Percentiles rank a stretch among this genome's conserved stretches.
These are phyloP conservation scores for Agonopterix subpropinquella DNA, from an alignment of 2,888 invertebrate species.

Conservation along the genomic window DNA sequence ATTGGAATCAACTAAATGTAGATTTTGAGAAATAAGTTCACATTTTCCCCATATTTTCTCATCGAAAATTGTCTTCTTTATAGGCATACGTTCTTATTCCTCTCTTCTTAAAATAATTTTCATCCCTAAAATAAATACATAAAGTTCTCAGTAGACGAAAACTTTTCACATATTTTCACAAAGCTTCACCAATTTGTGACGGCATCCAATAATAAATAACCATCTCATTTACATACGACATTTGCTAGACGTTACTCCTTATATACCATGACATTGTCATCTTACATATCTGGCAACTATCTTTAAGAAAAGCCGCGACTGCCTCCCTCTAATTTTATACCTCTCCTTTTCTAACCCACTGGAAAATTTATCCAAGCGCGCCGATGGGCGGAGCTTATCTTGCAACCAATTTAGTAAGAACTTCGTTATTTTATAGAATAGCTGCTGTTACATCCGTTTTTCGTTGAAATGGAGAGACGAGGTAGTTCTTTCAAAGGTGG, in stretches of 20 bases:
- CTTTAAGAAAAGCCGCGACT: constrained; percentile 61
- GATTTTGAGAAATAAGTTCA: too few relatives aligned
- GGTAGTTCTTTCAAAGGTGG: constrained; percentile 35
- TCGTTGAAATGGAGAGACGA: constrained; percentile 24
- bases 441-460: constrained; percentile 30
- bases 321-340: constrained; percentile 52
- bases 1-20: too few relatives aligned
- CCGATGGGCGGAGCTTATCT: constrained; percentile 57
- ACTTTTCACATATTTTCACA: constrained; percentile 54
- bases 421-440: constrained; percentile 42
- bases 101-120: not conserved
- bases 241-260: constrained; percentile 53
- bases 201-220: constrained; percentile 58
- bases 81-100: too few relatives aligned
- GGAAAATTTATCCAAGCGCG: constrained; percentile 57
- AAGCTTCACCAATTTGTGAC: constrained; percentile 47
- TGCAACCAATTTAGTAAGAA: constrained; percentile 38
- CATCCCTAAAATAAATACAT: not conserved
- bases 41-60: too few relatives aligned
- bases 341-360: constrained; percentile 41
- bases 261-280: constrained; percentile 59
- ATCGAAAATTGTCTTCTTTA: too few relatives aligned
- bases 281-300: constrained; percentile 64
- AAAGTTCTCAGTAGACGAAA: not conserved
- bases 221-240: constrained; percentile 65